Evolutionary conservation across 2,113 vertebrate genomes (phyloP).

Genomic region (Ariopsis seemanni): DNA sequence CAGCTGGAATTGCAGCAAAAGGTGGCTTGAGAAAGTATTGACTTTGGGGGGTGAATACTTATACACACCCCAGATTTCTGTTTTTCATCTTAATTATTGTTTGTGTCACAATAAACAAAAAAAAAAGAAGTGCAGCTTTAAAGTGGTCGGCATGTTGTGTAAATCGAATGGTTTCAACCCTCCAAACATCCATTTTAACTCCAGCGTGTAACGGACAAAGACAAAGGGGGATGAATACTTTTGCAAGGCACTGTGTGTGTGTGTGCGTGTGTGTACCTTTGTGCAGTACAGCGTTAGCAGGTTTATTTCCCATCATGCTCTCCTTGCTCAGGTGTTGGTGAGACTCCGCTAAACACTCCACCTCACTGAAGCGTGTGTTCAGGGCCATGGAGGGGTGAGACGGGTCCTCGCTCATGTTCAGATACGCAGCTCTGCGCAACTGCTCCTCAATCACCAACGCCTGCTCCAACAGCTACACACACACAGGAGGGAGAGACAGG

Average conservation of each 20-base stretch:
- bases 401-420: conserved; percentile 97
- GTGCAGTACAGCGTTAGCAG: conserved; percentile 95
- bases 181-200: no score
- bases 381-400: conserved; percentile 97
- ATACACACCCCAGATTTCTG: no score
- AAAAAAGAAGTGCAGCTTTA: no score
- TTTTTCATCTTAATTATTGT: no score
- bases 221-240: no score
- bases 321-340: conserved; percentile 99
- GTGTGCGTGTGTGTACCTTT: conserved; percentile 80
- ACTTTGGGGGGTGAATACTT: no score
- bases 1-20: no score
- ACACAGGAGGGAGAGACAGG: neutral
- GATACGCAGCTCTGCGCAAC: conserved; percentile 89
- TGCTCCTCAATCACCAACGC: conserved; percentile 96
- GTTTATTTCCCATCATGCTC: conserved; percentile 97
- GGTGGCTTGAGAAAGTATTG: no score
- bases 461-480: conserved; percentile 89
- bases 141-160: no score
- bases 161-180: no score
- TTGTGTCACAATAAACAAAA: no score
- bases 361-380: conserved; percentile 95
- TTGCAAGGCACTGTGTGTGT: neutral
- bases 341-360: conserved; percentile 95
- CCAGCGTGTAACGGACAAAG: no score